A percentile compares a stretch with the other conserved stretches of the same genome.
phyloP scores from a whole-genome alignment of 2,888 invertebrate genomes.

The Charanyca ferruginea region DNA sequence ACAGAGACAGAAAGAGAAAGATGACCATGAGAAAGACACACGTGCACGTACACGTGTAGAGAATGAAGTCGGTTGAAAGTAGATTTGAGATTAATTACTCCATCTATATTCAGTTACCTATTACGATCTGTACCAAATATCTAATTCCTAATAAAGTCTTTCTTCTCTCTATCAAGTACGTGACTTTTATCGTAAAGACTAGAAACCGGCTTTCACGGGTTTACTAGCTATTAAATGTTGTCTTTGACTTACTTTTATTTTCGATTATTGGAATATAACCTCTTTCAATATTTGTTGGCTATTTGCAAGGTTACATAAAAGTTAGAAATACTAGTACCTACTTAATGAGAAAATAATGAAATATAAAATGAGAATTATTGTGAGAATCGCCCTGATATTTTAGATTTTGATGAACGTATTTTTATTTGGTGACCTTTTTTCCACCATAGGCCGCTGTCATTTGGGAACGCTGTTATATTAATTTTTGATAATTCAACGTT shows the following conservation, averaged over 20 bases:
- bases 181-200: conserved; percentile 52
- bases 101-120: conserved; percentile 55
- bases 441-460: no score
- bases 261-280: conserved; percentile 19
- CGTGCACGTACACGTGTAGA: conserved; percentile 29
- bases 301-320: conserved; percentile 5
- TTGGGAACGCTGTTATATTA: not conserved
- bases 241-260: conserved; percentile 30
- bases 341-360: conserved; percentile 34
- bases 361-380: conserved; percentile 22
- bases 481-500: not conserved
- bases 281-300: conserved; percentile 2
- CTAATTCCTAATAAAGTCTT: conserved; percentile 50
- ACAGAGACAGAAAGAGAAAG: no score
- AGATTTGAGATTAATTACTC: conserved; percentile 57
- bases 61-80: no score
- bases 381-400: conserved; percentile 17
- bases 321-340: conserved; percentile 1
- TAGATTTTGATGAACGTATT: not conserved
- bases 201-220: conserved; percentile 9
- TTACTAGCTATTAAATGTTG: conserved; percentile 15
- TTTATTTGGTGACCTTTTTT: conserved; percentile 10
- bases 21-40: not conserved
- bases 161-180: conserved; percentile 51
- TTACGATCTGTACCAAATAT: conserved; percentile 48